These are phyloP conservation scores for Syngnathus typhle DNA, from an alignment of 2,113 vertebrate species.

Conservation along the genomic window DNA sequence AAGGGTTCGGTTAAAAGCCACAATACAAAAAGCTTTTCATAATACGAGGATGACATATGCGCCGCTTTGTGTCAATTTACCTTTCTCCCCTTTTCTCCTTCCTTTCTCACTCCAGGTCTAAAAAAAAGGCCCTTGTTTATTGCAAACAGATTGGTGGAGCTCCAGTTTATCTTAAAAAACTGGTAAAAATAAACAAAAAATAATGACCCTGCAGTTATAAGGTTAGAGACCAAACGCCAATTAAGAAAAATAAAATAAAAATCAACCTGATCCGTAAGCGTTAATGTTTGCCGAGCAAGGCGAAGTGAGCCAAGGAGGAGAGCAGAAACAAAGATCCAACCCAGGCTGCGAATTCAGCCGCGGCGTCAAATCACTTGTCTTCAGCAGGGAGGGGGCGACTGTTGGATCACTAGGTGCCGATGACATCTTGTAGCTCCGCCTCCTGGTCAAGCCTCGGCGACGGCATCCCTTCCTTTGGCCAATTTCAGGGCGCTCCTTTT, in stretches of 20 bases:
- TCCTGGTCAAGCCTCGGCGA: constrained; percentile 37
- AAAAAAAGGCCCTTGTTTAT: background rate
- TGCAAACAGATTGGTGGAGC: background rate
- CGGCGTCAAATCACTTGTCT: constrained; percentile 33
- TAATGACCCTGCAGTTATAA: constrained; percentile 1
- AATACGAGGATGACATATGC: background rate
- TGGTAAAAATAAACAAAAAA: constrained; percentile 7
- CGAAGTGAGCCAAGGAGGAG: constrained; percentile 34
- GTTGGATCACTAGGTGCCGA: background rate
- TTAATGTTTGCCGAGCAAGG: constrained; percentile 41
- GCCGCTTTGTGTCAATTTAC: background rate
- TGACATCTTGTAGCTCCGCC: background rate
- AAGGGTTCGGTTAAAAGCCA: constrained; percentile 15
- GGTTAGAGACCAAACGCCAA: background rate
- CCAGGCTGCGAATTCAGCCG: constrained; percentile 35
- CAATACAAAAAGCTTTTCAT: background rate
- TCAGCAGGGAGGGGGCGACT: background rate
- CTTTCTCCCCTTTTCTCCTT: background rate
- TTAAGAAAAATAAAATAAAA: constrained; percentile 4
- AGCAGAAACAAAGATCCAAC: constrained; percentile 52
- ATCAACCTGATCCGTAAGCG: constrained; percentile 12
- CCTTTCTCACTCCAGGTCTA: background rate
- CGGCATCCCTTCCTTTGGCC: constrained; percentile 36
- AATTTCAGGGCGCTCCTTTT: background rate
- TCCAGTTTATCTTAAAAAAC: background rate